Percentiles rank a stretch among this genome's conserved stretches.
Conservation (phyloP, 2,888 invertebrate species). For the Thumatha senex region DNA sequence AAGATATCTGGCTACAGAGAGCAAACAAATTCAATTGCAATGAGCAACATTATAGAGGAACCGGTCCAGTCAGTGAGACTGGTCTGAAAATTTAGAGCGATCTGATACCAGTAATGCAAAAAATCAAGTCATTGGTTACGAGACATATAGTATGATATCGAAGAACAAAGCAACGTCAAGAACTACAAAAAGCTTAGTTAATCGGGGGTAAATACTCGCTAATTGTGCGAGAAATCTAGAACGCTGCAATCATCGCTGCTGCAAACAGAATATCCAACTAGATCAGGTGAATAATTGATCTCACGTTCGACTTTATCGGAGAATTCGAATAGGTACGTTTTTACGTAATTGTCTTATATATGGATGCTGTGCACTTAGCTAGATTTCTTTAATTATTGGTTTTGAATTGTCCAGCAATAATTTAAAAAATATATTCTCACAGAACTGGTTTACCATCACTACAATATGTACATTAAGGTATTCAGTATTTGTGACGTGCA, state of each 20-base stretch:
- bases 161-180: slow-evolving; percentile 35
- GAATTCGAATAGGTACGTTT: slow-evolving; percentile 56
- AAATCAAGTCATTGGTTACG: slow-evolving; percentile 44
- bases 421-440: neutral
- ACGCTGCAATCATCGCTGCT: slow-evolving; percentile 44
- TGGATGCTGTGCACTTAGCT: slow-evolving; percentile 37
- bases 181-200: slow-evolving; percentile 38
- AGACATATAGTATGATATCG: slow-evolving; percentile 39
- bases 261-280: slow-evolving; percentile 50
- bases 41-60: slow-evolving; percentile 42
- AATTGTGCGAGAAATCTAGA: slow-evolving; percentile 59
- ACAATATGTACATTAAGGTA: no score
- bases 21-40: slow-evolving; percentile 18
- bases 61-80: slow-evolving; percentile 51
- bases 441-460: no score
- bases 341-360: slow-evolving; percentile 43
- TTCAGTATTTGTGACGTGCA: no score
- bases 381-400: slow-evolving; percentile 30
- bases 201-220: slow-evolving; percentile 45
- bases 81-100: slow-evolving; percentile 55
- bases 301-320: slow-evolving; percentile 70
- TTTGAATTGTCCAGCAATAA: slow-evolving; percentile 33
- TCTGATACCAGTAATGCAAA: slow-evolving; percentile 49
- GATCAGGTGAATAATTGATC: slow-evolving; percentile 70
- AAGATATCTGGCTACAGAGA: slow-evolving; percentile 1